A percentile compares a stretch with the other conserved stretches of the same genome.
phyloP scores from a whole-genome alignment of 1,140 invertebrate genomes.

The Akabosia matsudoensis region DNA sequence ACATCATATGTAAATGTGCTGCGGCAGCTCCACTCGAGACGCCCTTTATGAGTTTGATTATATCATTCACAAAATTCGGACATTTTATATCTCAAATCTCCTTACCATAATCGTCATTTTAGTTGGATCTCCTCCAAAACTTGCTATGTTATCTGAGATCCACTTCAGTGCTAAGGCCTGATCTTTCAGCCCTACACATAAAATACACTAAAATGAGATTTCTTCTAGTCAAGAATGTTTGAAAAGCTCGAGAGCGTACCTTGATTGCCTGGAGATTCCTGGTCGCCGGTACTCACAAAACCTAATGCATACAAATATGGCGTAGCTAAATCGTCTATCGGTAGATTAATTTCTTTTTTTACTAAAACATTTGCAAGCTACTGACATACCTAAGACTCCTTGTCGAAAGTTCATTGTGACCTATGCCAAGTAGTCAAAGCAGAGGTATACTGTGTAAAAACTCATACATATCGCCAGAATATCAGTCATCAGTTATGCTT shows the following conservation, averaged over 20 bases:
- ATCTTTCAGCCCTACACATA: neutral
- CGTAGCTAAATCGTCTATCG: neutral
- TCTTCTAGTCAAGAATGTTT: no score
- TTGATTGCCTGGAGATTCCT: neutral
- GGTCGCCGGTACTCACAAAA: neutral
- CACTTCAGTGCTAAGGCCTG: slow-evolving; percentile 25
- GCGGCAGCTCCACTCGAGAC: neutral
- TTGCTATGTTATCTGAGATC: slow-evolving; percentile 32
- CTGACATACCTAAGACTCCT: neutral
- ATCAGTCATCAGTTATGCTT: no score
- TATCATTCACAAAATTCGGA: no score
- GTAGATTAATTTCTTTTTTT: neutral
- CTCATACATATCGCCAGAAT: no score
- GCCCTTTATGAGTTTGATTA: no score
- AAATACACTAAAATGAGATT: neutral
- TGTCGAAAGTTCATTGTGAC: neutral
- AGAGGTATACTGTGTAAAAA: no score
- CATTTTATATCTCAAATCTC: no score
- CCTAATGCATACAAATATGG: no score
- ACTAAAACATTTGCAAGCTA: neutral
- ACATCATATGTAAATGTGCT: slow-evolving; percentile 29
- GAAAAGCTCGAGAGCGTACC: no score
- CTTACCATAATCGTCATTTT: slow-evolving; percentile 29
- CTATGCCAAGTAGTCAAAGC: neutral
- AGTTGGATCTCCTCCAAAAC: slow-evolving; percentile 26